A percentile compares a stretch with the other conserved stretches of the same genome.
phyloP scores from a whole-genome alignment of 2,797 vertebrate genomes.

The Chromobotia macracanthus region DNA sequence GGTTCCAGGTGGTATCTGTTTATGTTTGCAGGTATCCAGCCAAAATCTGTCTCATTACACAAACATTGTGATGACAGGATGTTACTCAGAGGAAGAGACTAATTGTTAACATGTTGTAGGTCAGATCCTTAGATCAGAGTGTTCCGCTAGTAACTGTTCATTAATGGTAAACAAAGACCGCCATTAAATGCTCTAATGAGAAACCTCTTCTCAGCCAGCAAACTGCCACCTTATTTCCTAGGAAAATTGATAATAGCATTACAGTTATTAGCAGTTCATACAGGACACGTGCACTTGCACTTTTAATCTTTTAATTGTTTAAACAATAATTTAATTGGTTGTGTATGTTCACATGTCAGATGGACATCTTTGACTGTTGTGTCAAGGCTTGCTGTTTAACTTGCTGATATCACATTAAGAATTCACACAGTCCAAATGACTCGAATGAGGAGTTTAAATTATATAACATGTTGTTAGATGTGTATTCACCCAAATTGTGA shows the following conservation, averaged over 20 bases:
- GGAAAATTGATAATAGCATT: not conserved
- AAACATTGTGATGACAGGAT: constrained; percentile 56
- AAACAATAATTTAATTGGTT: not conserved
- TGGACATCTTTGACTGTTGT: not conserved
- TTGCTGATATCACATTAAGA: not conserved
- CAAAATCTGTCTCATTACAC: constrained; percentile 57
- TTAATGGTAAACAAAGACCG: constrained; percentile 16
- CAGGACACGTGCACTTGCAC: not conserved
- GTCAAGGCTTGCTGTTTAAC: constrained; percentile 56
- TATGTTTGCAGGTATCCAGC: constrained; percentile 42
- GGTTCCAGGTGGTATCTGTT: constrained; percentile 1
- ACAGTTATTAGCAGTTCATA: not conserved
- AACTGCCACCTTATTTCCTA: not conserved
- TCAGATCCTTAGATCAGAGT: constrained; percentile 45
- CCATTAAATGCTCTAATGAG: constrained; percentile 1
- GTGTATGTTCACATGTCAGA: not conserved
- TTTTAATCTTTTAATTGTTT: not conserved
- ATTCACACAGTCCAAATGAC: not conserved
- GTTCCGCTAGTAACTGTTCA: not conserved
- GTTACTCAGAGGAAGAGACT: constrained; percentile 55
- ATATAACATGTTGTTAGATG: constrained; percentile 5
- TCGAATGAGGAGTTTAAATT: not conserved
- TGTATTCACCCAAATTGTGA: constrained; percentile 6
- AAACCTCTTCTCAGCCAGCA: not conserved
- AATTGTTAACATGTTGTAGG: constrained; percentile 58